Base-by-base conservation (phyloP, 2,888 invertebrate genomes). In the Diaphora mendica region DNA sequence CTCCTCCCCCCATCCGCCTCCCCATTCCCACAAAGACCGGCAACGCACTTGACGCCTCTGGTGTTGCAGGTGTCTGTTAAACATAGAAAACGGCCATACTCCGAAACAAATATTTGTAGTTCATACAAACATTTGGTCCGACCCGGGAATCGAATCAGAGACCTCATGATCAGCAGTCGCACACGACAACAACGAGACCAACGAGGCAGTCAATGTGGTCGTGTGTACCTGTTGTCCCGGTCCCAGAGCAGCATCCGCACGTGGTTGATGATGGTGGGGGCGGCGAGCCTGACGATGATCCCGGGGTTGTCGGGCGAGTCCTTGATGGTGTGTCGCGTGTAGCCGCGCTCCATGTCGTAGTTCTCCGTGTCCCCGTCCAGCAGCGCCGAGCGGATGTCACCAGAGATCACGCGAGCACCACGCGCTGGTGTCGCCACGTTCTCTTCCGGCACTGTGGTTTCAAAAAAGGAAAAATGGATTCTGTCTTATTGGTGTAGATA, bases 201-300 rank as follows among this genome's bases (percentile, higher is more conserved):
- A n/a, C n/a, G n/a, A n/a, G n/a, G n/a, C n/a, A n/a, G n/a, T n/a
- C n/a, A n/a, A n/a, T n/a, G n/a, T n/a, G n/a, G n/a, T n/a, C n/a
- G n/a, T n/a, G n/a, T 30, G 59, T 68, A 91, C 97, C 99, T 97
- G 90, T 97, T 97, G 91, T 99, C 99, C 76, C 97, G 96, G 94
- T 99, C 99, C 99, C 99, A 99, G 20, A 99, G 96, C 84, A 99
- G 96, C 96, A 99, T 97, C 76, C 97, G 97, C 76, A 99, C 97
- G 88, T 99, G 98, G 96, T 99, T 99, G 86, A 99, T 97, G 88
- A 99, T 99, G 91, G 97, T 98, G 83, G 97, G 97, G 70, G 97
- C 97, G 81, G 97, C 97, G 73, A 99, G 96, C 86, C 98, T 97
- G 68, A 99, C 97, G 13, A 98, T 96, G 89, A 99, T 99, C 77